Base-by-base conservation (phyloP, 2,888 invertebrate genomes). In the Chesias legatella region DNA sequence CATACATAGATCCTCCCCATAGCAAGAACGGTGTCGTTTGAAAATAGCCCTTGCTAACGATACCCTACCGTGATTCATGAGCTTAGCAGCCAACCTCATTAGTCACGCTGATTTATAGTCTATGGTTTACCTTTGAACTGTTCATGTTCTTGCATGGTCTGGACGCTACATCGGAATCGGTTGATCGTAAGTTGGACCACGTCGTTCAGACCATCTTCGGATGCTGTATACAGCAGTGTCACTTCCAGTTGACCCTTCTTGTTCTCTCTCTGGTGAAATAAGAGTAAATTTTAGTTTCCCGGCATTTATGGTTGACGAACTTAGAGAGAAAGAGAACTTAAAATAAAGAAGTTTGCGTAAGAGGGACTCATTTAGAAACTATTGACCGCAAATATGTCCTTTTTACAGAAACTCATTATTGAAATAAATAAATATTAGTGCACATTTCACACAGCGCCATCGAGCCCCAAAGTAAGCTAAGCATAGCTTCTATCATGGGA, bases 141-240 rank as follows among this genome's bases (percentile, higher is more conserved):
- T 66, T 93, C 93, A 48, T 93, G 92, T 51, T 92, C 91, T 53
- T 92, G 92, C 92, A 93, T 93, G n/a, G 92, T 91, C 66, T 91
- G 90, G 43, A 93, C 85, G 42, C 91, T 92, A 67, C 93, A 93
- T 42, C 93, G 80, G 44, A 93, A 76, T 51, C 92, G 88, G 49
- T 90, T 90, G 23, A 93, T 84, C 6, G 90, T 90, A 21, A 93
- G 72, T 58, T 92, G 90, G 39, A 93, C 86, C 10, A 84, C 79
- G 53, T 93, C 92, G 53, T 91, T 90, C 37, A 90, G 82, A 0
- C 92, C 92, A 51, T 92, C 92, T 64, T 93, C 92, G 36, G 91
- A 92, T 24, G 90, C 88, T 8, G 91, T 90, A 69, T 92, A 92
- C 30, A 90, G 73, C 22, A 93, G 70, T 0, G 91, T 91, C 55